phyloP scores from a whole-genome alignment of 2,113 vertebrate genomes.

The Marmota monax region DNA sequence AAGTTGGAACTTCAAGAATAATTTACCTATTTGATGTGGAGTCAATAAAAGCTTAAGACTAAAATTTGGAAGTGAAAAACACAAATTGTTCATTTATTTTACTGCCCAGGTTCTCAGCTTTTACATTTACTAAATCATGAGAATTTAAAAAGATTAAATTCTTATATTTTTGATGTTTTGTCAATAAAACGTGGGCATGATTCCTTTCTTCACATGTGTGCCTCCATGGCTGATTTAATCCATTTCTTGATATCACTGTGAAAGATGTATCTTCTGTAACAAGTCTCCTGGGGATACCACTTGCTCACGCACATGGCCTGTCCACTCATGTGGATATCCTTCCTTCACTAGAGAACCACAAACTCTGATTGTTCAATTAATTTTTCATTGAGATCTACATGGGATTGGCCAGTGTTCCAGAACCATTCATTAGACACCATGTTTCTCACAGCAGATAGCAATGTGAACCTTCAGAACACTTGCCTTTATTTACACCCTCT shows the following conservation, averaged over 20 bases:
- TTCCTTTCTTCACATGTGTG: neutral
- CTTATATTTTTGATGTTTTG: neutral
- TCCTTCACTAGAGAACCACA: slow-evolving; percentile 1
- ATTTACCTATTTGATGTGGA: slow-evolving; percentile 2
- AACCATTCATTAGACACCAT: neutral
- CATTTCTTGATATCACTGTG: neutral
- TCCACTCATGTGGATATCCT: neutral
- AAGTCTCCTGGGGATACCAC: neutral
- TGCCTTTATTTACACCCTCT: neutral
- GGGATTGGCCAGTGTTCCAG: neutral
- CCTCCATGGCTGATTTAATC: neutral
- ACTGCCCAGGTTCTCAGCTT: neutral
- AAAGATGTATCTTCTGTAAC: neutral
- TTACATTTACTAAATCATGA: neutral
- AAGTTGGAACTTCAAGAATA: neutral
- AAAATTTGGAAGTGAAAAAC: slow-evolving; percentile 23
- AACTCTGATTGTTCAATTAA: slow-evolving; percentile 5
- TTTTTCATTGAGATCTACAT: neutral
- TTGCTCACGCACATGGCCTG: neutral
- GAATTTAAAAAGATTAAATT: neutral
- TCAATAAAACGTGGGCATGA: neutral
- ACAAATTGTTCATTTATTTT: slow-evolving; percentile 47
- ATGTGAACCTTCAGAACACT: neutral
- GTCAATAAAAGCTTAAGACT: slow-evolving; percentile 37
- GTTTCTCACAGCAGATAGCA: neutral